Evolutionary conservation across 2,113 vertebrate species (phyloP).

Genomic region (Petromus typicus): DNA sequence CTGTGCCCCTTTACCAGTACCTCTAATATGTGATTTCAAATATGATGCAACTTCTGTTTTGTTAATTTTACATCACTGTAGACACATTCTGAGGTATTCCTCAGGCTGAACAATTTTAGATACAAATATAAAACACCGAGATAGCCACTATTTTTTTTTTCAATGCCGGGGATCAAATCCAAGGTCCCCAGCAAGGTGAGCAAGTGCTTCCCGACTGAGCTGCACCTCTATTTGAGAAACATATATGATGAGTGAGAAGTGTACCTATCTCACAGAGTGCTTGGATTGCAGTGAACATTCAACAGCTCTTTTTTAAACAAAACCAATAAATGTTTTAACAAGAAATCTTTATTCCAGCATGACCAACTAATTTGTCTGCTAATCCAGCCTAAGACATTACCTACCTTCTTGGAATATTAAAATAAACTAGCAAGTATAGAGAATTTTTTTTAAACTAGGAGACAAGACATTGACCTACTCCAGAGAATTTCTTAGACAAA

Average conservation of each 20-base stretch:
- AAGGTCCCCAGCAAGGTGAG: not conserved
- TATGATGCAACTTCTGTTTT: constrained; percentile 34
- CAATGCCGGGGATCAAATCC: not conserved
- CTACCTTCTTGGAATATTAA: not conserved
- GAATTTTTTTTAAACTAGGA: not conserved
- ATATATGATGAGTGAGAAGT: not conserved
- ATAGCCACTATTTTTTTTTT: not conserved
- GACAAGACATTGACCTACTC: not conserved
- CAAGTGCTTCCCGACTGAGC: not conserved
- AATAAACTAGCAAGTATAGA: constrained; percentile 20
- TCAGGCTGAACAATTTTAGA: constrained; percentile 13
- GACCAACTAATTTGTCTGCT: not conserved
- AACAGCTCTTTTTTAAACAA: constrained; percentile 11
- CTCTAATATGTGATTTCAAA: constrained; percentile 62
- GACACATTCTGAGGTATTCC: constrained; percentile 27
- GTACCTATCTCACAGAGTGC: not conserved
- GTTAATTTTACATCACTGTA: constrained; percentile 15
- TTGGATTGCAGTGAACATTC: not conserved
- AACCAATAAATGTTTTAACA: not conserved
- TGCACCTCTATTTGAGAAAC: not conserved
- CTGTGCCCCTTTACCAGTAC: constrained; percentile 56
- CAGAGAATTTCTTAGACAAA: constrained; percentile 4
- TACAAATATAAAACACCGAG: constrained; percentile 46
- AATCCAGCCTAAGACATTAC: not conserved
- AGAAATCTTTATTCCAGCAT: not conserved